These are phyloP conservation scores for Ctenomys sociabilis DNA, from an alignment of 2,113 vertebrate genomes.

Conservation along the genomic window DNA sequence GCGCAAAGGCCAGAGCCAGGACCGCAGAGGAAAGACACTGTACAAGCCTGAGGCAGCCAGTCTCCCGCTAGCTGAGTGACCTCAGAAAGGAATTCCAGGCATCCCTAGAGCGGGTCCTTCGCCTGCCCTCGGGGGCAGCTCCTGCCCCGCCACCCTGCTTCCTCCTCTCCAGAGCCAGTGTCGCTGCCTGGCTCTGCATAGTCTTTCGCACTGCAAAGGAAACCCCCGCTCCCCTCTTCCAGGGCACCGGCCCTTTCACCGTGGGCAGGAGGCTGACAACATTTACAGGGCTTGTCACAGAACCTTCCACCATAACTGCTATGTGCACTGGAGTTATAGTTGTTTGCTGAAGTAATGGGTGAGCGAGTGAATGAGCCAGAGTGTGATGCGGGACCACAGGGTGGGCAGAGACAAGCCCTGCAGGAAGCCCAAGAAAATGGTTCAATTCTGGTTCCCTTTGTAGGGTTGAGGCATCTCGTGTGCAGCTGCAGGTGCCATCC, in stretches of 20 bases:
- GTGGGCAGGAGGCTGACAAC: not conserved
- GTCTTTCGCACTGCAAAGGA: not conserved
- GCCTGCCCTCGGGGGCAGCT: not conserved
- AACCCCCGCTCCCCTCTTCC: not conserved
- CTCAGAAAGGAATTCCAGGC: not conserved
- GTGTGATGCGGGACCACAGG: too few species aligned
- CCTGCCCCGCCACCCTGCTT: not conserved
- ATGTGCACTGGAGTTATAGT: not conserved
- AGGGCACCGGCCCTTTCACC: not conserved
- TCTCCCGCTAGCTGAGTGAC: accelerated
- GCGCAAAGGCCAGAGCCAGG: not conserved
- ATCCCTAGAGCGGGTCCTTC: not conserved
- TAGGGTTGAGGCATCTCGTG: not conserved
- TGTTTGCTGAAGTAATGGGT: not conserved
- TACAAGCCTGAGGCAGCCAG: not conserved
- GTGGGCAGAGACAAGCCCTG: not conserved
- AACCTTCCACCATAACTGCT: not conserved
- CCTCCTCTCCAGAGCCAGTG: not conserved
- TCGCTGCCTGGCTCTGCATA: not conserved
- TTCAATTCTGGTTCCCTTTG: slow-evolving; percentile 25
- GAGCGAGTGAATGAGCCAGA: not conserved
- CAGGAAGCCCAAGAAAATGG: not conserved
- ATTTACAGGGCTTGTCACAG: not conserved
- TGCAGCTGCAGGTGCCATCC: not conserved
- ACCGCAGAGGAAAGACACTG: accelerated